phyloP scores from a whole-genome alignment of 64 coral and sea anemone genomes.

The Catalaphyllia jardinei region DNA sequence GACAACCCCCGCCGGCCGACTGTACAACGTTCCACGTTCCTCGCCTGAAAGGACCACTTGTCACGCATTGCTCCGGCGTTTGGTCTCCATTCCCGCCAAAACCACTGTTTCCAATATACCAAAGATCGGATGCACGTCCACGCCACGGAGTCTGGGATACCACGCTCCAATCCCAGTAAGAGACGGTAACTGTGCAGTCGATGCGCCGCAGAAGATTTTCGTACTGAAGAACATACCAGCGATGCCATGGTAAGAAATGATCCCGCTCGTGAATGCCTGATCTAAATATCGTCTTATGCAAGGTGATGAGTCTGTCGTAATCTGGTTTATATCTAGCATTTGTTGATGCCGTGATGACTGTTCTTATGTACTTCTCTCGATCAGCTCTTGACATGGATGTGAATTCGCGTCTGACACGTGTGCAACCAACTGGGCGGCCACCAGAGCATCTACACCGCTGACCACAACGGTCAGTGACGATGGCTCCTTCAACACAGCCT shows the following conservation, averaged over 20 bases:
- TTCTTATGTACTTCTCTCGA: conserved; percentile 49
- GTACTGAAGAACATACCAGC: conserved; percentile 78
- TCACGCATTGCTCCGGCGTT: not conserved
- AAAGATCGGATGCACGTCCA: not conserved
- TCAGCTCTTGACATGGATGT: conserved; percentile 55
- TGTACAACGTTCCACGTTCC: conserved; percentile 32
- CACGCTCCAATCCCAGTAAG: conserved; percentile 72
- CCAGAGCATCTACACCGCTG: conserved; percentile 47
- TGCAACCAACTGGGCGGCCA: conserved; percentile 30
- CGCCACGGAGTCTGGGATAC: conserved; percentile 12
- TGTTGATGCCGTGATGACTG: conserved; percentile 45
- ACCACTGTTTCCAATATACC: conserved; percentile 49
- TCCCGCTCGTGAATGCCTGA: conserved; percentile 19
- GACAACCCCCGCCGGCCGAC: not conserved
- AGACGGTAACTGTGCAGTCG: conserved; percentile 61
- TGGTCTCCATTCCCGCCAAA: conserved; percentile 56
- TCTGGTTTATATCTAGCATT: conserved; percentile 46
- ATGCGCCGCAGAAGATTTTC: conserved; percentile 74
- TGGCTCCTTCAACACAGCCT: conserved; percentile 32
- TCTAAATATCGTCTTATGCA: conserved; percentile 44
- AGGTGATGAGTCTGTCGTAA: conserved; percentile 57
- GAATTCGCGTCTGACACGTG: conserved; percentile 61
- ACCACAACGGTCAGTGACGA: conserved; percentile 34
- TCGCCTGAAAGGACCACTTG: conserved; percentile 48
- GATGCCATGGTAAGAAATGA: conserved; percentile 75